Conservation (phyloP, 2,888 invertebrate genomes). For the Allacma fusca region DNA sequence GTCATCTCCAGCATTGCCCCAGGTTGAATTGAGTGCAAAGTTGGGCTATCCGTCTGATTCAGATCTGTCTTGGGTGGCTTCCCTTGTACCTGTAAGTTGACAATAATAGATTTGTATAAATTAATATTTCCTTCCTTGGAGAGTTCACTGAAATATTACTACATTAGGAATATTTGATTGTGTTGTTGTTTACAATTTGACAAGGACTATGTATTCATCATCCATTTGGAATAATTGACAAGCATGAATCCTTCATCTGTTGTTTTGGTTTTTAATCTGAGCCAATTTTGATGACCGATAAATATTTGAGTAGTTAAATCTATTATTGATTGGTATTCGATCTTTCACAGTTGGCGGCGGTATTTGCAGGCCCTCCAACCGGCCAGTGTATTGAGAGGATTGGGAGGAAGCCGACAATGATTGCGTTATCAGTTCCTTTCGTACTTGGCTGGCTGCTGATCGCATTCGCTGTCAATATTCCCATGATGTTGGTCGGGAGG, state of each 20-base stretch:
- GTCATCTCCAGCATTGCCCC: slow-evolving; percentile 50
- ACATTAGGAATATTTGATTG: too few relatives aligned
- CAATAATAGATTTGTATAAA: too few relatives aligned
- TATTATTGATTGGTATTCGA: too few relatives aligned
- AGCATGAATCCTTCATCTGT: too few relatives aligned
- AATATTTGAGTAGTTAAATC: too few relatives aligned
- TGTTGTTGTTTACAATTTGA: not conserved
- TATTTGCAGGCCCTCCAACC: slow-evolving; percentile 52
- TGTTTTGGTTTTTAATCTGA: too few relatives aligned
- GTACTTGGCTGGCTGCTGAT: slow-evolving; percentile 65
- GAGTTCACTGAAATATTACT: too few relatives aligned
- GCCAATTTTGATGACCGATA: too few relatives aligned
- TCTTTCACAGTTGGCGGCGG: slow-evolving; percentile 47
- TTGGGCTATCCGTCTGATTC: slow-evolving; percentile 65
- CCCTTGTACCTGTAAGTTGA: slow-evolving; percentile 64
- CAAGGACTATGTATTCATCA: not conserved
- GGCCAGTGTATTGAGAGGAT: slow-evolving; percentile 48
- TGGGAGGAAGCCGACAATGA: slow-evolving; percentile 50
- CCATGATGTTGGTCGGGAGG: slow-evolving; percentile 67
- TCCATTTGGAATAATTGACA: too few relatives aligned
- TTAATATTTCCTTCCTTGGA: too few relatives aligned
- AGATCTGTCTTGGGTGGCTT: slow-evolving; percentile 69
- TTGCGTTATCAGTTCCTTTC: slow-evolving; percentile 63
- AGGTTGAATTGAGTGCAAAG: slow-evolving; percentile 38
- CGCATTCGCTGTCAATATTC: slow-evolving; percentile 57